Percentiles rank a stretch among this genome's conserved stretches.
Evolutionary conservation across 2,888 invertebrate species (phyloP).

Genomic region (Tetropium fuscum): DNA sequence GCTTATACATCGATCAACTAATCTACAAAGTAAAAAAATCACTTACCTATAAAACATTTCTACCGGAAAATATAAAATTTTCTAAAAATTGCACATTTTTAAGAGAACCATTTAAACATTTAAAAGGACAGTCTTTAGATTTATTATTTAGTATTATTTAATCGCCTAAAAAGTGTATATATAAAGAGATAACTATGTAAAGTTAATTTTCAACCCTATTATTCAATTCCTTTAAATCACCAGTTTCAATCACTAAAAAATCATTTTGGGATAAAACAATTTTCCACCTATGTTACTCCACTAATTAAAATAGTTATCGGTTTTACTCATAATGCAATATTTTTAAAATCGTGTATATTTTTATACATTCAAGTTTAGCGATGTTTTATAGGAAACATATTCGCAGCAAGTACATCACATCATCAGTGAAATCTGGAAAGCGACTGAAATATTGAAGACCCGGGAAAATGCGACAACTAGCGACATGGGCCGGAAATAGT

Average conservation of each 20-base stretch:
- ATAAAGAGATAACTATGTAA: constrained; percentile 5
- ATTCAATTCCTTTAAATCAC: constrained; percentile 21
- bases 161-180: not conserved
- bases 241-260: constrained; percentile 8
- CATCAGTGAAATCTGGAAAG: constrained; percentile 26
- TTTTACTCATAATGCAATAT: constrained; percentile 2
- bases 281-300: not conserved
- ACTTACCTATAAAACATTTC: constrained; percentile 35
- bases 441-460: constrained; percentile 43
- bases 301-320: not conserved
- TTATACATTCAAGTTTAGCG: constrained; percentile 24
- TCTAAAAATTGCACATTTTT: constrained; percentile 8
- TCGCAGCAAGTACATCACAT: constrained; percentile 26
- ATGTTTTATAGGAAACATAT: constrained; percentile 32
- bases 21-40: not conserved
- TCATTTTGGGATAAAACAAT: constrained; percentile 1
- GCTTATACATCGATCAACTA: no score
- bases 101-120: not conserved
- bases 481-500: constrained; percentile 36
- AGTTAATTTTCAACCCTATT: constrained; percentile 3
- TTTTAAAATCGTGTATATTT: not conserved
- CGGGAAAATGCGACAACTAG: constrained; percentile 39
- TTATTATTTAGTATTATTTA: not conserved
- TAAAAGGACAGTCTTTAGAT: not conserved
- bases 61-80: constrained; percentile 13